Percentiles rank a stretch among this genome's conserved stretches.
Evolutionary conservation across 2,888 invertebrate genomes (phyloP).

Genomic region (Folsomia manolachei): DNA sequence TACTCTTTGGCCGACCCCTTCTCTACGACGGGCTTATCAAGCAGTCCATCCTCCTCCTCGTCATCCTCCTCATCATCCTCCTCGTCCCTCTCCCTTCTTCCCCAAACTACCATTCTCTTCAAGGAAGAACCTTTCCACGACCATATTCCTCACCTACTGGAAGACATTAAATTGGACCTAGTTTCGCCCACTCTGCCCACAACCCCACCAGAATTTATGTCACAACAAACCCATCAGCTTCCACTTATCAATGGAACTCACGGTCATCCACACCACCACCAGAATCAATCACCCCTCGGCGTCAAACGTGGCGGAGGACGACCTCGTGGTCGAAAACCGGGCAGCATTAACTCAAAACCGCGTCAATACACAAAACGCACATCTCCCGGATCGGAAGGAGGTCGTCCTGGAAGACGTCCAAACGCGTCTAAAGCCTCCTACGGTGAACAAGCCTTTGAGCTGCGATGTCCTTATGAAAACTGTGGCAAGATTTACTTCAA

Average conservation of each 20-base stretch:
- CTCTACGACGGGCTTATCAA: too few species aligned
- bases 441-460: constrained; percentile 55
- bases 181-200: background rate
- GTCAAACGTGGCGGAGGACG: background rate
- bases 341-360: constrained; percentile 9
- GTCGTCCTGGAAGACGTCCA: constrained; percentile 25
- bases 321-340: constrained; percentile 28
- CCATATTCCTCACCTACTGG: background rate
- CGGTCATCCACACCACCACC: background rate
- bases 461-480: constrained; percentile 66
- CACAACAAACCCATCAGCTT: background rate
- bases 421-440: constrained; percentile 21
- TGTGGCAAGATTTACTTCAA: constrained; percentile 83
- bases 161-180: background rate
- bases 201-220: background rate
- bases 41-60: too few species aligned
- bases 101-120: constrained; percentile 1
- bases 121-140: constrained; percentile 3
- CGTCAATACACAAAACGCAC: background rate
- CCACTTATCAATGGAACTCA: background rate
- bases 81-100: constrained; percentile 4
- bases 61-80: background rate
- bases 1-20: background rate
- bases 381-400: constrained; percentile 12
- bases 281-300: background rate